Evolutionary conservation across 2,113 vertebrate genomes (phyloP), one percentile per base, ranked within the genome.

Genomic region (Furnarius figulus): DNA sequence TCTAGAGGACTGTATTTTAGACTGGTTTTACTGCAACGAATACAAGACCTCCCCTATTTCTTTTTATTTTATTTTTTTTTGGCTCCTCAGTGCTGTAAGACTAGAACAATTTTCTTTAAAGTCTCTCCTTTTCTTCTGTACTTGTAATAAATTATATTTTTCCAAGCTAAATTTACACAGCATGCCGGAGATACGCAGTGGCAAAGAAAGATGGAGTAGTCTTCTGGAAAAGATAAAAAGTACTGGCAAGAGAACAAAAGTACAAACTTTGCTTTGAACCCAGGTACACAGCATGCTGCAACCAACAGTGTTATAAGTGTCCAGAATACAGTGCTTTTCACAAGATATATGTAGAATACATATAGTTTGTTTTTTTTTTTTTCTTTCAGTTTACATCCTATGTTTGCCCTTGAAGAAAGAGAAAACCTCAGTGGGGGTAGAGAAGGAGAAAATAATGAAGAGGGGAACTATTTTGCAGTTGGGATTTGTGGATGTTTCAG

Each of bases 211-310:
- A 55, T 81, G 46, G 39, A 62, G 14, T n/a, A 63, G 40, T 63
- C 27, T 74, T 84, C 85, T 74, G 39, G 42, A 90, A 86, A 1
- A 79, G 53, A 72, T 59, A 6, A 84, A 80, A 85, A 95, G 47
- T 65, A 91, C 62, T 95, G 91, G 78, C 55, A 82, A 62, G 37
- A 82, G 81, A 92, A 95, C 63, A 97, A 91, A 97, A 73, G 46
- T 52, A 40, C 22, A 56, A 84, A 44, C 14, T 89, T 95, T 50
- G 58, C 80, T 96, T 93, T 93, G 73, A 91, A 88, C 27, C 30
- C 39, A 86, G 92, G 83, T 90, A 72, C 39, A 37, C 16, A 72
- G 52, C n/a, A 78, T 50, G 28, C 24, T 90, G 55, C 40, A 96
- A 86, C 35, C 53, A 86, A 63, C 14, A 81, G 11, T 56, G 31